Evolutionary conservation across 2,113 vertebrate genomes (phyloP).

Genomic region (Mustela lutreola): DNA sequence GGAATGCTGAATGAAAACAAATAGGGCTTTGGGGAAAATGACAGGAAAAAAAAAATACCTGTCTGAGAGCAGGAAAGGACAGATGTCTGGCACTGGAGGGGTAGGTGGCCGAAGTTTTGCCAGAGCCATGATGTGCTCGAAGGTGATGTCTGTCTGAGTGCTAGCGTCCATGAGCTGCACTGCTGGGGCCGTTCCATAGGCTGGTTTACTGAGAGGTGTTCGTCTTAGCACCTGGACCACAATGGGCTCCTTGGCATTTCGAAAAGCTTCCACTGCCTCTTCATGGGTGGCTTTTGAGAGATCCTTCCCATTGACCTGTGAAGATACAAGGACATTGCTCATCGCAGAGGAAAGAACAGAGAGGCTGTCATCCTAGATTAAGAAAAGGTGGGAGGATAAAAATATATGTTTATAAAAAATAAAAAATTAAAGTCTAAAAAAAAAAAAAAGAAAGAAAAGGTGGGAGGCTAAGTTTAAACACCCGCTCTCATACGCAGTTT

Average conservation of each 20-base stretch:
- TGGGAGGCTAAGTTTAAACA: neutral
- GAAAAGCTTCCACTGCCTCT: slow-evolving; percentile 95
- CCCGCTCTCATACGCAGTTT: neutral
- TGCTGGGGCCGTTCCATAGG: slow-evolving; percentile 90
- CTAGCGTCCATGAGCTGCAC: slow-evolving; percentile 94
- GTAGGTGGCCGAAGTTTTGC: slow-evolving; percentile 95
- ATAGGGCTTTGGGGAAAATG: neutral
- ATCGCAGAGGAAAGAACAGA: slow-evolving; percentile 45
- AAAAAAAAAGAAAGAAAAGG: too few relatives aligned
- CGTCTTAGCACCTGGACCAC: slow-evolving; percentile 97
- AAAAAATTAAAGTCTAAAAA: too few relatives aligned
- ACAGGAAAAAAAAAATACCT: slow-evolving; percentile 88
- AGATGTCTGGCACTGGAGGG: slow-evolving; percentile 97
- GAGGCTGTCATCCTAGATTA: neutral
- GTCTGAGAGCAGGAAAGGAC: slow-evolving; percentile 97
- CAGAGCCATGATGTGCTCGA: slow-evolving; percentile 98
- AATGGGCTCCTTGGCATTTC: slow-evolving; percentile 95
- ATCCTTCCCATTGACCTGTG: slow-evolving; percentile 97
- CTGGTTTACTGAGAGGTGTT: slow-evolving; percentile 89
- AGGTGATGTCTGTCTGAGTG: slow-evolving; percentile 99
- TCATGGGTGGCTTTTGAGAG: slow-evolving; percentile 96
- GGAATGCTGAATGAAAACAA: neutral
- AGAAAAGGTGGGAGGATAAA: neutral
- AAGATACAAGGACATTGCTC: slow-evolving; percentile 32
- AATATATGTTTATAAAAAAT: too few relatives aligned